Base-by-base conservation (phyloP, 2,888 invertebrate genomes). In the Chrysomela aeneicollis region DNA sequence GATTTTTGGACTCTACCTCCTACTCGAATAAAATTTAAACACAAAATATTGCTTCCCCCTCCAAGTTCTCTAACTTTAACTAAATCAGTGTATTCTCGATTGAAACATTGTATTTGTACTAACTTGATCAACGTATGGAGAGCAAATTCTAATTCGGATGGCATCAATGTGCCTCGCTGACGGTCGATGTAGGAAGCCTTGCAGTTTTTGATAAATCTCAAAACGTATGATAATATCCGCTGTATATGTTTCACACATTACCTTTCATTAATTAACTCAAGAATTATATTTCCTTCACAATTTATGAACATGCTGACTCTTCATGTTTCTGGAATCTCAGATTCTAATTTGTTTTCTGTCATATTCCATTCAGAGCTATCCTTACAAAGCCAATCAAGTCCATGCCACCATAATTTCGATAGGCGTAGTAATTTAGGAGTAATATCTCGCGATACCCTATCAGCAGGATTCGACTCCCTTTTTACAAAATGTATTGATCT, bases 301-400 rank as follows among this genome's bases (percentile, higher is more conserved):
- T n/a, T 9, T 49, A 49, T 17, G 15, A 17, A 9, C 9, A 17
- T 49, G 49, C 9, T 19, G 18, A 9, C 19, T 10, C 49, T 49
- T 17, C 18, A 4, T 19, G 10, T n/a, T 49, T 49, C 49, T 9
- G 18, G 49, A 49, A 49, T 49, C 19, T 49, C 15, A n/a, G 49
- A 17, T 17, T 49, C 49, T 9, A 49, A 17, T 49, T 49, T 17
- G 10, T 15, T 49, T 49, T 49, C 9, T 49, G 2, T 18, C 18
- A 49, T 15, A 49, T 49, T 17, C 49, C 49, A 49, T 49, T 19
- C 49, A 49, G 15, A 49, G 17, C 49, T 49, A 49, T 49, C 9
- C 19, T 49, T 19, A 19, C 49, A 17, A 49, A 49, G 18, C 49
- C 49, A 49, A 8, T 10, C 17, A n/a, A 17, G 49, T 49, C 49